phyloP scores from a whole-genome alignment of 2,888 invertebrate species.

The Noctuana brunneofusca region DNA sequence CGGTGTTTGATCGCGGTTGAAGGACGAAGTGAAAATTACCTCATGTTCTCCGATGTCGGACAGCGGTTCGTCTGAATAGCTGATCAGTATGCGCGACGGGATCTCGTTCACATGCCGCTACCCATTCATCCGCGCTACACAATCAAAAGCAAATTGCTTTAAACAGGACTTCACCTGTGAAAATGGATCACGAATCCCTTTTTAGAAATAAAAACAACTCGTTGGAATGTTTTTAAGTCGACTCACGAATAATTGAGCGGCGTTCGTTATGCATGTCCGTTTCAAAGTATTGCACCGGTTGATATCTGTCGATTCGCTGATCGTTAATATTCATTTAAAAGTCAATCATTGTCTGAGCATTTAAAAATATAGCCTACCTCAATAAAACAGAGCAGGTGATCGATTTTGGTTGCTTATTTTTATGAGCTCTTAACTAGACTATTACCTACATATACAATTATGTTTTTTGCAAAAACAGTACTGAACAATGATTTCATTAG shows the following conservation, averaged over 20 bases:
- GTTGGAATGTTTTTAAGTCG: constrained; percentile 49
- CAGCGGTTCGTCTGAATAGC: neutral
- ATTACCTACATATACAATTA: neutral
- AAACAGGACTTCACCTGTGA: constrained; percentile 55
- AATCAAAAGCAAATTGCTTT: constrained; percentile 71
- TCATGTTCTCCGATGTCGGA: neutral
- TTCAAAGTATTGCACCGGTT: constrained; percentile 43
- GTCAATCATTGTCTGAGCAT: constrained; percentile 68
- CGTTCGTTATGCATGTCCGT: constrained; percentile 30
- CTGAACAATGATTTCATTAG: neutral
- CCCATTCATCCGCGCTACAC: constrained; percentile 63
- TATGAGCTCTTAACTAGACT: neutral
- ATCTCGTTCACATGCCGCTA: constrained; percentile 48
- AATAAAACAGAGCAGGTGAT: neutral
- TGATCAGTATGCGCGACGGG: constrained; percentile 64
- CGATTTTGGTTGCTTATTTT: neutral
- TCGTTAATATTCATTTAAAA: constrained; percentile 66
- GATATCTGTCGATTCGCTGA: constrained; percentile 52
- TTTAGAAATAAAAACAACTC: constrained; percentile 54
- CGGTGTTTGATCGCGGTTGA: neutral
- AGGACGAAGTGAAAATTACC: neutral
- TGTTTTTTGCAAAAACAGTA: neutral
- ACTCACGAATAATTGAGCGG: constrained; percentile 56
- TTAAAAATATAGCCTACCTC: constrained; percentile 10
- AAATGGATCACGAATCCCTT: constrained; percentile 55